Conservation (phyloP, 2,888 invertebrate genomes). For the Strigamia transsilvanica region DNA sequence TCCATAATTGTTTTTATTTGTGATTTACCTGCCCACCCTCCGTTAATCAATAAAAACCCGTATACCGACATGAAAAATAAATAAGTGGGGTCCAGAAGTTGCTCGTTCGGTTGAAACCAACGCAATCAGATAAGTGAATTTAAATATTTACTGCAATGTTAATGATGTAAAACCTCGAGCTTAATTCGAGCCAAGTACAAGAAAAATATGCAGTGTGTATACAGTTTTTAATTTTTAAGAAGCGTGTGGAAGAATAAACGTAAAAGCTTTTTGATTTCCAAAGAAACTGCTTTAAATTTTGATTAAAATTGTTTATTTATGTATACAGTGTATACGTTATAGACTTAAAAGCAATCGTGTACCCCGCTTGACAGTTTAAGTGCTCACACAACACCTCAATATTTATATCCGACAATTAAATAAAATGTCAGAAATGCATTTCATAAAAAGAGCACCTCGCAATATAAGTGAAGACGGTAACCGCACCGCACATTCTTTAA, state of each 20-base stretch:
- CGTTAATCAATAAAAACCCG: no score
- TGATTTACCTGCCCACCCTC: no score
- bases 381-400: conserved; percentile 20
- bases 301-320: no score
- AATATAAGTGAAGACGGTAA: background rate
- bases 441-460: background rate
- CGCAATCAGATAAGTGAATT: conserved; percentile 1
- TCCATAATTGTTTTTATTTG: no score
- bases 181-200: no score
- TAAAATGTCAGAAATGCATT: conserved; percentile 18
- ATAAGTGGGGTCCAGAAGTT: no score
- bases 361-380: background rate
- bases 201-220: no score
- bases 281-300: no score
- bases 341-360: conserved; percentile 14
- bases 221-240: no score
- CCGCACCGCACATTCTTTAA: background rate
- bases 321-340: background rate
- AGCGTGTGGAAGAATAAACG: no score
- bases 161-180: background rate
- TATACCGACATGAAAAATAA: no score
- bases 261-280: no score
- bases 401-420: conserved; percentile 21
- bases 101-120: background rate
- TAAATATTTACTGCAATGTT: conserved; percentile 1